A percentile compares a stretch with the other conserved stretches of the same genome.
These are phyloP conservation scores for Aphaenogaster rudis DNA, from an alignment of 1,140 invertebrate genomes.

Conservation along the genomic window DNA sequence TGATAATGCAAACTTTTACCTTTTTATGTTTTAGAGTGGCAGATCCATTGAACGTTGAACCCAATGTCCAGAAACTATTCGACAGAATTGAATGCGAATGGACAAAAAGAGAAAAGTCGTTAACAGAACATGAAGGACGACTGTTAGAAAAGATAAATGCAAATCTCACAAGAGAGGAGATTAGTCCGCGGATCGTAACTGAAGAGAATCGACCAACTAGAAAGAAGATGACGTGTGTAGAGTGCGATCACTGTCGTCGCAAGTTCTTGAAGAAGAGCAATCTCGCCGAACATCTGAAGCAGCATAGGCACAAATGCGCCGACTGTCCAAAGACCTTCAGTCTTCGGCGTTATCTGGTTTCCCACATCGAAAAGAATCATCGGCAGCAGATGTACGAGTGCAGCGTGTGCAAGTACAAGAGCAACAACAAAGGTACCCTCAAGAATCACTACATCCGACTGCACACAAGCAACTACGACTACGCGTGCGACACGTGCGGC, in stretches of 20 bases:
- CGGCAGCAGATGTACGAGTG: conserved; percentile 71
- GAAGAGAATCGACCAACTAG: background rate
- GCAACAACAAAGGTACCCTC: conserved; percentile 85
- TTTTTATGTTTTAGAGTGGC: conserved; percentile 74
- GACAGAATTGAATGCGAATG: background rate
- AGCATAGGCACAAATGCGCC: conserved; percentile 78
- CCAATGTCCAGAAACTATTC: background rate
- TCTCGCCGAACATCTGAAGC: conserved; percentile 83
- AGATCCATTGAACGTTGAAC: conserved; percentile 70
- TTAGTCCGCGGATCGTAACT: too few relatives aligned
- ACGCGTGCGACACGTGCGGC: conserved; percentile 81
- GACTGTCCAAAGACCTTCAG: conserved; percentile 76
- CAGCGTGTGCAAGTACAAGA: conserved; percentile 84
- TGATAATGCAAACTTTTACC: conserved; percentile 27
- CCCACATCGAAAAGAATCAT: conserved; percentile 84
- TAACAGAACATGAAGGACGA: background rate
- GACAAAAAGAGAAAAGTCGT: background rate
- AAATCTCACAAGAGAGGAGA: background rate
- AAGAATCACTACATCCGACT: conserved; percentile 87
- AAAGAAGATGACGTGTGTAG: conserved; percentile 25
- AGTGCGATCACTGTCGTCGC: conserved; percentile 69
- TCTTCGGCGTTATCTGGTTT: conserved; percentile 65
- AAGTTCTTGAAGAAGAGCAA: conserved; percentile 86
- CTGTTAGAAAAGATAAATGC: background rate
- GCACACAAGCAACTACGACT: conserved; percentile 79